Evolutionary conservation across 2,797 vertebrate species (phyloP).

Genomic region (Hydrophis major): DNA sequence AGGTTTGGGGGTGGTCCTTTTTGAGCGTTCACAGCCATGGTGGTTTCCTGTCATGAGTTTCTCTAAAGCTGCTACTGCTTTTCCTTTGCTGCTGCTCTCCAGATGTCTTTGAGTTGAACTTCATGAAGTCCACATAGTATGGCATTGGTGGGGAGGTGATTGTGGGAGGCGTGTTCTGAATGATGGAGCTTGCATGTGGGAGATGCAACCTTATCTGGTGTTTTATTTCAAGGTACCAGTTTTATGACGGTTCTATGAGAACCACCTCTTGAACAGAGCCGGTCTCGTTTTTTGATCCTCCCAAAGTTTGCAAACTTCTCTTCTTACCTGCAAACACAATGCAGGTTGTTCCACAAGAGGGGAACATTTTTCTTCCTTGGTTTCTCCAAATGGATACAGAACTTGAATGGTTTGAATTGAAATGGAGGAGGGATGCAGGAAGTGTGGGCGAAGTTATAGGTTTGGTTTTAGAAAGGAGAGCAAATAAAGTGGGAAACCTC

Average conservation of each 20-base stretch:
- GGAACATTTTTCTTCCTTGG: neutral
- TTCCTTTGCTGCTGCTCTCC: neutral
- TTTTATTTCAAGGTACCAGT: neutral
- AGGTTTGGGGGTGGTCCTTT: neutral
- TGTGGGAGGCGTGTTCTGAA: neutral
- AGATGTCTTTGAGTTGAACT: neutral
- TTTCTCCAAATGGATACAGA: neutral
- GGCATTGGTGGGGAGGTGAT: neutral
- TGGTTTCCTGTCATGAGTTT: neutral
- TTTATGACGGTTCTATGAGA: neutral
- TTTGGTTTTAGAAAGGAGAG: neutral
- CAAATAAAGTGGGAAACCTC: neutral
- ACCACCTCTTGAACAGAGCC: neutral
- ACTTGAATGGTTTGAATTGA: neutral
- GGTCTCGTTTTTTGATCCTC: neutral
- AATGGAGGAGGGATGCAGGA: neutral
- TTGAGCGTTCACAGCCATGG: neutral
- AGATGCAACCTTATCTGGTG: neutral
- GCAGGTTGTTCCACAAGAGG: neutral
- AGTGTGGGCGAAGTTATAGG: neutral
- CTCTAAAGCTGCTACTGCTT: neutral
- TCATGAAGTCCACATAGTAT: neutral
- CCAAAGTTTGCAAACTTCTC: neutral
- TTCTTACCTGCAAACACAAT: neutral
- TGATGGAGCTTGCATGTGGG: neutral